Evolutionary conservation across 2,797 vertebrate genomes (phyloP).

Genomic region (Argentina silus): DNA sequence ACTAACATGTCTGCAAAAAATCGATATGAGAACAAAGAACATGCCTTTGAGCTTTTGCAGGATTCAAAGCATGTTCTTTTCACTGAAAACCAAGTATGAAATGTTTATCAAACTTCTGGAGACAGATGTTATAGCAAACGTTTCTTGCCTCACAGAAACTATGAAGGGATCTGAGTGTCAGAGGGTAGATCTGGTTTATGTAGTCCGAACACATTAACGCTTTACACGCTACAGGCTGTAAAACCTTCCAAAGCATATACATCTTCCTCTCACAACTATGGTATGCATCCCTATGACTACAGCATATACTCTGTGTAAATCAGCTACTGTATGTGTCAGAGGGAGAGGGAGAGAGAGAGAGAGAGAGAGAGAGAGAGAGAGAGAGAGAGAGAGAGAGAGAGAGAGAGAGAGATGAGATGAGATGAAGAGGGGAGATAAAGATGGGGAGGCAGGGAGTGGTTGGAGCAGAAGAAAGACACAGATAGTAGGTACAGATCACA

Average conservation of each 20-base stretch:
- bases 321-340: not conserved
- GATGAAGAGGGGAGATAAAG: not conserved
- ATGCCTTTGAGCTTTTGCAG: not conserved
- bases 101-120: constrained; percentile 25
- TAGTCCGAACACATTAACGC: constrained; percentile 6
- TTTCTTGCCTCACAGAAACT: constrained; percentile 36
- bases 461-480: not conserved
- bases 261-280: not conserved
- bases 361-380: constrained; percentile 1
- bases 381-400: not conserved
- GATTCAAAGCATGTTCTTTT: not conserved
- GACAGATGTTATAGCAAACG: constrained; percentile 37
- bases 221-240: constrained; percentile 17
- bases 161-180: not conserved
- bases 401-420: not conserved
- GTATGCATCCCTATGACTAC: constrained; percentile 23
- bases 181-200: constrained; percentile 19
- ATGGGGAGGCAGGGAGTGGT: not conserved
- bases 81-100: not conserved
- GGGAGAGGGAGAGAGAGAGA: not conserved
- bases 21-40: not conserved
- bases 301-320: constrained; percentile 20
- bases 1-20: not conserved
- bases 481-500: not conserved
- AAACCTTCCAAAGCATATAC: constrained; percentile 18